Percentiles rank a stretch among this genome's conserved stretches.
Evolutionary conservation across 2,113 vertebrate genomes (phyloP).

Genomic region (Plestiodon gilberti): DNA sequence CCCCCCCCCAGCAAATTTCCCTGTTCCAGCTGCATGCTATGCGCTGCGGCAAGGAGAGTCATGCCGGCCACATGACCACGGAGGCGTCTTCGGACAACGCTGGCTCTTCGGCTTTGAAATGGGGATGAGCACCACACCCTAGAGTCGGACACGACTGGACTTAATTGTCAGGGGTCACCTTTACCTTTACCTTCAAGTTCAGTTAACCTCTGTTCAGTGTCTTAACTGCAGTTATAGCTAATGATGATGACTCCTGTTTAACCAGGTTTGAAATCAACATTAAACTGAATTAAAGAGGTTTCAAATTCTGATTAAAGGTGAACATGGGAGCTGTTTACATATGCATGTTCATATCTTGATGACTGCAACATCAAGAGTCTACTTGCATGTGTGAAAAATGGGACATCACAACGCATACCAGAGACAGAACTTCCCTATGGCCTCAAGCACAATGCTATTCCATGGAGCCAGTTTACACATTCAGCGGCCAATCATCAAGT

Average conservation of each 20-base stretch:
- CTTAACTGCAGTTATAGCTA: neutral
- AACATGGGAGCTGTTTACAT: neutral
- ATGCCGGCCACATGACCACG: too few relatives aligned
- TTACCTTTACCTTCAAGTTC: neutral
- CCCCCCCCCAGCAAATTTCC: neutral
- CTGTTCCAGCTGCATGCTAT: too few relatives aligned
- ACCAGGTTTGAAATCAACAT: neutral
- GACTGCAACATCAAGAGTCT: neutral
- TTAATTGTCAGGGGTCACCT: too few relatives aligned
- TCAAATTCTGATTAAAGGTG: neutral
- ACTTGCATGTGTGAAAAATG: too few relatives aligned
- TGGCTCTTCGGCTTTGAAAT: too few relatives aligned
- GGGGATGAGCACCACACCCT: too few relatives aligned
- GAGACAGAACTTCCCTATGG: neutral
- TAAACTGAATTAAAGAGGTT: neutral
- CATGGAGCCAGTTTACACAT: neutral
- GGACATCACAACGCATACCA: neutral
- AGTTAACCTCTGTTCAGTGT: neutral
- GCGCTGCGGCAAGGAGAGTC: too few relatives aligned
- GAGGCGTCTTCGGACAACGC: too few relatives aligned
- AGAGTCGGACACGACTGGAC: too few relatives aligned
- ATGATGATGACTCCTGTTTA: neutral
- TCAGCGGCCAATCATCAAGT: neutral
- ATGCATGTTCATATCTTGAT: neutral
- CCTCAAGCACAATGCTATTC: neutral